Percentiles rank a stretch among this genome's conserved stretches.
Evolutionary conservation across 2,888 invertebrate genomes (phyloP).

Genomic region (Dasysyrphus tricinctus): DNA sequence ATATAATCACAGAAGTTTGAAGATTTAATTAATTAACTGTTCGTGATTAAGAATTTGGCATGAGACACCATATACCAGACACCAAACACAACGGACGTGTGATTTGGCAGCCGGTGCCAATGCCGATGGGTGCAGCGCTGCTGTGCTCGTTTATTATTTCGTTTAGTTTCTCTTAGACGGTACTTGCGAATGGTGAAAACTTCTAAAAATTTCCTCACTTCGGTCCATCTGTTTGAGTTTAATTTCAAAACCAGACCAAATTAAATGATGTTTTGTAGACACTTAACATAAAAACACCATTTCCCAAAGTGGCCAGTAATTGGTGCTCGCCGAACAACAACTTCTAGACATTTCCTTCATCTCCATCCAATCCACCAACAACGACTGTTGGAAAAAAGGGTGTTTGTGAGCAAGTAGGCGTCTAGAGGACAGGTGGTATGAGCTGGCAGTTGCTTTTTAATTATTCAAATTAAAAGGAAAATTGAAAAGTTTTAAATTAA

Average conservation of each 20-base stretch:
- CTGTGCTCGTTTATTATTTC: neutral
- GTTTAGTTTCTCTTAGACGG: slow-evolving; percentile 5
- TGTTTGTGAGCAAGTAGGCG: slow-evolving; percentile 8
- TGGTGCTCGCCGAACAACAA: slow-evolving; percentile 18
- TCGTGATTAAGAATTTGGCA: slow-evolving; percentile 11
- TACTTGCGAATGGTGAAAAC: neutral
- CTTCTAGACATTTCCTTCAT: slow-evolving; percentile 29
- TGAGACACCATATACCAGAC: neutral
- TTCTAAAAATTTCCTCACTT: slow-evolving; percentile 11
- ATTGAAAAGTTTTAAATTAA: slow-evolving; percentile 28
- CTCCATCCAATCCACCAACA: neutral
- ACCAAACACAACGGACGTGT: neutral
- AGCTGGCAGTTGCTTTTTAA: slow-evolving; percentile 36
- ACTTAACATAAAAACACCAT: slow-evolving; percentile 39
- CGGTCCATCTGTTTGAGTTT: slow-evolving; percentile 16
- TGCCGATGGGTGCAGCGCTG: neutral
- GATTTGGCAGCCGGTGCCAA: neutral
- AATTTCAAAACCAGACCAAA: slow-evolving; percentile 8
- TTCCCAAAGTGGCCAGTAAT: slow-evolving; percentile 39
- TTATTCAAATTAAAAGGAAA: slow-evolving; percentile 53
- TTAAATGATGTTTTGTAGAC: neutral
- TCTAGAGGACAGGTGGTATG: slow-evolving; percentile 15
- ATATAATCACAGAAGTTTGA: neutral
- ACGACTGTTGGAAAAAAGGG: slow-evolving; percentile 3
- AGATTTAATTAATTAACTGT: slow-evolving; percentile 28